Evolutionary conservation across 2,113 vertebrate genomes (phyloP).

Genomic region (Mellivora capensis): DNA sequence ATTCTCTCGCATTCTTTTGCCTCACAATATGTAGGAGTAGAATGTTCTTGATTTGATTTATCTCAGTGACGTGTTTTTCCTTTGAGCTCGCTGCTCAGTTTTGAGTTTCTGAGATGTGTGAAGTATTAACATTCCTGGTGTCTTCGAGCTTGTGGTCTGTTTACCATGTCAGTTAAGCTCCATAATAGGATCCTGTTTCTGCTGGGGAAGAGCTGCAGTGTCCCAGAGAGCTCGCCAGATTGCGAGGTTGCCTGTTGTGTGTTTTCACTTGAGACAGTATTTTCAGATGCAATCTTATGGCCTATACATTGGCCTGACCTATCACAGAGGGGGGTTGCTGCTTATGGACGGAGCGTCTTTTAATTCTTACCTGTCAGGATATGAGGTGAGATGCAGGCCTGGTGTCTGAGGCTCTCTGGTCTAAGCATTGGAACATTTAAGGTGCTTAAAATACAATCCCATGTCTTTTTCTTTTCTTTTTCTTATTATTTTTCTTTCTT

Average conservation of each 20-base stretch:
- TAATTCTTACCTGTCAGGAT: background rate
- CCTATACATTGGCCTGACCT: background rate
- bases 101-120: slow-evolving; percentile 25
- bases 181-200: background rate
- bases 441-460: background rate
- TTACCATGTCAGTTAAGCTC: background rate
- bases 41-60: slow-evolving; percentile 23
- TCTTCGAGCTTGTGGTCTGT: background rate
- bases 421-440: background rate
- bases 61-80: background rate
- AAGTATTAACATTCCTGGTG: background rate
- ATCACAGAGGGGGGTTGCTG: background rate
- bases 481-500: background rate
- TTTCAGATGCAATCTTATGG: slow-evolving; percentile 39
- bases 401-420: background rate
- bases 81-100: background rate
- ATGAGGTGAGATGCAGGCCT: background rate
- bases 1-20: slow-evolving; percentile 24
- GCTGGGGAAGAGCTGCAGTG: background rate
- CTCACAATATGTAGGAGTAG: background rate
- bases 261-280: background rate
- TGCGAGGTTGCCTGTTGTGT: background rate
- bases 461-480: background rate
- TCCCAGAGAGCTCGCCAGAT: background rate
- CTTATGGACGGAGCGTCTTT: background rate